phyloP scores from a whole-genome alignment of 2,888 invertebrate genomes.

The Drosophila trichaetosa region DNA sequence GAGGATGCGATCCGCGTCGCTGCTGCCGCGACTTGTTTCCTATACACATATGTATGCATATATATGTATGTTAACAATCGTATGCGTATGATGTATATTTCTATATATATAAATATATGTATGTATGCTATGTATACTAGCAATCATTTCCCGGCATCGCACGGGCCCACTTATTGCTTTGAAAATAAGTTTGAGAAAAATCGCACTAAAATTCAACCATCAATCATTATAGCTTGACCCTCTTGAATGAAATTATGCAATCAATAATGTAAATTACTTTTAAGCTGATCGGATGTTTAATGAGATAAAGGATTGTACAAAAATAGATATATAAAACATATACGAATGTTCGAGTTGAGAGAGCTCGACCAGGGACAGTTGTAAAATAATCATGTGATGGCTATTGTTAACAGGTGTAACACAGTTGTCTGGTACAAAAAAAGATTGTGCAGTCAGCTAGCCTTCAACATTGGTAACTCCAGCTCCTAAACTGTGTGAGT shows the following conservation, averaged over 20 bases:
- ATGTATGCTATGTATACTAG: background rate
- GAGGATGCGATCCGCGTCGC: conserved; percentile 59
- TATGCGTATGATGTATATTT: background rate
- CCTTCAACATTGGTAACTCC: background rate
- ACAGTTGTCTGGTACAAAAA: too few species aligned
- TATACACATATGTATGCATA: conserved; percentile 1
- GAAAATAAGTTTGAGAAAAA: background rate
- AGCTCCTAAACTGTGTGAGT: background rate
- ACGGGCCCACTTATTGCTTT: background rate
- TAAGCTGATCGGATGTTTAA: background rate
- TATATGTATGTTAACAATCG: background rate
- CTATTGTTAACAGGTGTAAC: too few species aligned
- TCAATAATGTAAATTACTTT: background rate
- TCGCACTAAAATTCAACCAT: background rate
- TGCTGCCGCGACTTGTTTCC: conserved; percentile 35
- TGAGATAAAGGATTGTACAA: too few species aligned
- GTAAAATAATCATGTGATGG: too few species aligned
- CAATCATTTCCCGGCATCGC: background rate
- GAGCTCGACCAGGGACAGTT: background rate
- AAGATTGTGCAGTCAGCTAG: too few species aligned
- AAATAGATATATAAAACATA: too few species aligned
- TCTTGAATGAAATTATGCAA: background rate
- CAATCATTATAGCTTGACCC: background rate
- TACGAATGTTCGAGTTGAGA: background rate
- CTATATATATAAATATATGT: background rate